A percentile compares a stretch with the other conserved stretches of the same genome.
phyloP scores from a whole-genome alignment of 2,113 vertebrate genomes.

The Cheilinus undulatus region DNA sequence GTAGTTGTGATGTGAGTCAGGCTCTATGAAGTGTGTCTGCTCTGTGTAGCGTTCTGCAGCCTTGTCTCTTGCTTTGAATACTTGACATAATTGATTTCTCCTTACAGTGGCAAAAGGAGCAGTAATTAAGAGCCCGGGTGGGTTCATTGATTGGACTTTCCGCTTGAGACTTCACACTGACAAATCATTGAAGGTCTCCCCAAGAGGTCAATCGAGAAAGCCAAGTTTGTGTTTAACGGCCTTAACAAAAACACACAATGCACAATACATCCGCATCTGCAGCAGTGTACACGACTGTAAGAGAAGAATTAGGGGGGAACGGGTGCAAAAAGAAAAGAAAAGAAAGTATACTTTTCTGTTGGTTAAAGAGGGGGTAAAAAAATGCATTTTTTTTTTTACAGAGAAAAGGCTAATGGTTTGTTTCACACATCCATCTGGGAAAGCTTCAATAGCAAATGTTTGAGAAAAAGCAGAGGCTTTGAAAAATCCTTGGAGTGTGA shows the following conservation, averaged over 20 bases:
- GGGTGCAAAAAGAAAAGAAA: too few species aligned
- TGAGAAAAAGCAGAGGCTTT: too few species aligned
- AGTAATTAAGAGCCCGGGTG: conserved; percentile 90
- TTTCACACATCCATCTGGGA: too few species aligned
- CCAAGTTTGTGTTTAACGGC: conserved; percentile 73
- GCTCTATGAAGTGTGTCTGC: conserved; percentile 57
- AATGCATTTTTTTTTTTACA: too few species aligned
- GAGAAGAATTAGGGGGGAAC: too few species aligned
- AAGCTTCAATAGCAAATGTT: too few species aligned
- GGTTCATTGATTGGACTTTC: conserved; percentile 88
- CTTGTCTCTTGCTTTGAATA: conserved; percentile 68
- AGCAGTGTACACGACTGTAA: too few species aligned
- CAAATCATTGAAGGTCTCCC: conserved; percentile 85
- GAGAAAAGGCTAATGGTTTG: too few species aligned
- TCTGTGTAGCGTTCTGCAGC: conserved; percentile 46
- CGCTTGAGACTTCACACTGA: conserved; percentile 84
- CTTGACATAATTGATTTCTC: conserved; percentile 90
- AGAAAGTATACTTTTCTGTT: too few species aligned
- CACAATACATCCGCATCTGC: background rate
- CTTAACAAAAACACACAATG: conserved; percentile 45
- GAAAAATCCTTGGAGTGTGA: too few species aligned
- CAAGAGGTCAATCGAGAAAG: conserved; percentile 80
- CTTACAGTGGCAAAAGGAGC: conserved; percentile 86
- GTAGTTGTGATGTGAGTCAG: conserved; percentile 35
- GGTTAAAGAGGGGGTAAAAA: too few species aligned